Conservation (phyloP, 1,140 invertebrate species). For the Pteromalus puparum region DNA sequence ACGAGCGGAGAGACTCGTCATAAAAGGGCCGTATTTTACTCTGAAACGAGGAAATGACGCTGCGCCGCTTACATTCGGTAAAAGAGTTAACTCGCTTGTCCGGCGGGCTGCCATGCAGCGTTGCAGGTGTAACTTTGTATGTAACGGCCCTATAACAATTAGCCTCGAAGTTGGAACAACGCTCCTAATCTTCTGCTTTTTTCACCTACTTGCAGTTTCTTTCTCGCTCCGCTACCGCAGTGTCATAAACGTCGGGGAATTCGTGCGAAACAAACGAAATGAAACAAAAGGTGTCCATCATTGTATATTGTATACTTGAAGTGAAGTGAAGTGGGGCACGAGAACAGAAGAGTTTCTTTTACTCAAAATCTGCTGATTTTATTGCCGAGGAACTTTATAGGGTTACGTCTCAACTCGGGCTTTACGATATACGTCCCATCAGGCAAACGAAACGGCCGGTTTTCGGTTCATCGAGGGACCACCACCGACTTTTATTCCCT, state of each 20-base stretch:
- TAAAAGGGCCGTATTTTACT: conserved; percentile 66
- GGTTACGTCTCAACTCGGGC: neutral
- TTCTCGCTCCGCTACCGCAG: neutral
- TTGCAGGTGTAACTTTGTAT: conserved; percentile 55
- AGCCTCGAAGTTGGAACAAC: conserved; percentile 52
- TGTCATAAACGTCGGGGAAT: neutral
- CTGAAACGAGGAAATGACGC: conserved; percentile 53
- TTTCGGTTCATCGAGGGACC: conserved; percentile 21
- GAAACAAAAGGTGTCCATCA: too few species aligned
- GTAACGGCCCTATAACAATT: conserved; percentile 65
- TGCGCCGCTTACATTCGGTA: conserved; percentile 42
- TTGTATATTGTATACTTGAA: neutral
- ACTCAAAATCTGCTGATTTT: neutral
- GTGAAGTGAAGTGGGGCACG: neutral
- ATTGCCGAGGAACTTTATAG: neutral
- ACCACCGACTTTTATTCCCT: conserved; percentile 13
- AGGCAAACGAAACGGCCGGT: neutral
- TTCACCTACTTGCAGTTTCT: neutral
- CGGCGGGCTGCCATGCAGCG: neutral
- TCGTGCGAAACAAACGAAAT: too few species aligned
- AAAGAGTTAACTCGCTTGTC: conserved; percentile 47
- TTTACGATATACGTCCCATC: neutral
- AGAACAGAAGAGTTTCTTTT: neutral
- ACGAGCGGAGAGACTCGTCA: conserved; percentile 51
- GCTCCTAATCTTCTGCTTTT: conserved; percentile 56